Conservation (phyloP, 2,113 vertebrate genomes). For the Macrotis lagotis region DNA sequence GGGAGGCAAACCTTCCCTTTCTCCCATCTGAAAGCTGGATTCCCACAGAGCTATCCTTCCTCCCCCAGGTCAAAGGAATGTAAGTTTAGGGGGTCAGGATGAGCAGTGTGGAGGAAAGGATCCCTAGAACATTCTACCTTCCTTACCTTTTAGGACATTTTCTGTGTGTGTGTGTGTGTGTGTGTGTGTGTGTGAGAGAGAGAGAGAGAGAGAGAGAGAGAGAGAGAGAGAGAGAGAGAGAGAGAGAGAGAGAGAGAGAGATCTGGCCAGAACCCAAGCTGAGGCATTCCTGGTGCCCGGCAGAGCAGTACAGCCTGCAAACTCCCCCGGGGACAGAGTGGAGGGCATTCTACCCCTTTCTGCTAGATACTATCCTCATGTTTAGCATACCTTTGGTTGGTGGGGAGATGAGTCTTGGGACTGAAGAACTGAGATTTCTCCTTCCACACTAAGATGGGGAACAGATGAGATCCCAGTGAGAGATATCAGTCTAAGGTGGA, state of each 20-base stretch:
- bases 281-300: conserved; percentile 69
- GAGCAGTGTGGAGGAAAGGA: conserved; percentile 14
- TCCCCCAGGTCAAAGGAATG: neutral
- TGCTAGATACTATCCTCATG: neutral
- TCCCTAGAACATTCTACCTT: neutral
- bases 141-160: neutral
- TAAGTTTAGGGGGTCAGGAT: neutral
- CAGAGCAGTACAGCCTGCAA: conserved; percentile 63
- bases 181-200: too few species aligned
- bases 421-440: neutral
- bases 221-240: too few species aligned
- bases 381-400: neutral
- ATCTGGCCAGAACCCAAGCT: conserved; percentile 52
- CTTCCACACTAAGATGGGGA: neutral
- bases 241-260: neutral
- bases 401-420: neutral
- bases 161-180: too few species aligned
- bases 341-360: neutral
- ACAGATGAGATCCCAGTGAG: neutral
- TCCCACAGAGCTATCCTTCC: neutral
- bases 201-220: too few species aligned
- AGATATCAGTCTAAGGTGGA: neutral
- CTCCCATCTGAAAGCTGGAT: neutral
- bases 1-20: neutral
- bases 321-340: neutral